Percentiles rank a stretch among this genome's conserved stretches.
Conservation (phyloP, 1,140 invertebrate species). For the Ceratoteleas bidentatus region DNA sequence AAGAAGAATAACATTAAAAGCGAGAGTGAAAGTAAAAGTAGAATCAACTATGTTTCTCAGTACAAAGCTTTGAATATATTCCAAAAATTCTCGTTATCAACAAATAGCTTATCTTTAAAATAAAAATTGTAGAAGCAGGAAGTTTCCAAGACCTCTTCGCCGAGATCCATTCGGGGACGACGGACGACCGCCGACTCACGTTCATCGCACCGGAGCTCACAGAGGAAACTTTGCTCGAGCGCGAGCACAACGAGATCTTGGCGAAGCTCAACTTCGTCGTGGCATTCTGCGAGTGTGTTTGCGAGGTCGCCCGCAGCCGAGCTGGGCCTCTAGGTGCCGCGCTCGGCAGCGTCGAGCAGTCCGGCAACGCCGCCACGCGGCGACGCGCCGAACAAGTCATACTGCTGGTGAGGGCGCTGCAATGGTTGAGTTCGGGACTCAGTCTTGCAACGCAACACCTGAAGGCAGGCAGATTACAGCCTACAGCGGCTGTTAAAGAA, state of each 20-base stretch:
- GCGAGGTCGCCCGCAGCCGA: constrained; percentile 90
- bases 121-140: constrained; percentile 79
- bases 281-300: constrained; percentile 93
- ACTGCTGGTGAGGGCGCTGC: constrained; percentile 93
- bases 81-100: no score
- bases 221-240: constrained; percentile 96
- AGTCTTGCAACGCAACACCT: constrained; percentile 94
- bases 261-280: constrained; percentile 96
- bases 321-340: constrained; percentile 86
- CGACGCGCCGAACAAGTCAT: constrained; percentile 94
- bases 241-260: constrained; percentile 96
- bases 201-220: constrained; percentile 95
- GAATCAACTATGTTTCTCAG: no score
- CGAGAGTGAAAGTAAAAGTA: no score
- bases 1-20: no score
- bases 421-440: constrained; percentile 95
- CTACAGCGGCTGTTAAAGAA: constrained; percentile 93
- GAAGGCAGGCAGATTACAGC: constrained; percentile 90
- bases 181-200: constrained; percentile 85
- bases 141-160: constrained; percentile 83
- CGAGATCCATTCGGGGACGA: constrained; percentile 79
- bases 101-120: no score
- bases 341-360: constrained; percentile 73
- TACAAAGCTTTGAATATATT: no score
- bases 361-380: constrained; percentile 78